phyloP scores from a whole-genome alignment of 1,140 invertebrate genomes.

The Drosophila hydei region DNA sequence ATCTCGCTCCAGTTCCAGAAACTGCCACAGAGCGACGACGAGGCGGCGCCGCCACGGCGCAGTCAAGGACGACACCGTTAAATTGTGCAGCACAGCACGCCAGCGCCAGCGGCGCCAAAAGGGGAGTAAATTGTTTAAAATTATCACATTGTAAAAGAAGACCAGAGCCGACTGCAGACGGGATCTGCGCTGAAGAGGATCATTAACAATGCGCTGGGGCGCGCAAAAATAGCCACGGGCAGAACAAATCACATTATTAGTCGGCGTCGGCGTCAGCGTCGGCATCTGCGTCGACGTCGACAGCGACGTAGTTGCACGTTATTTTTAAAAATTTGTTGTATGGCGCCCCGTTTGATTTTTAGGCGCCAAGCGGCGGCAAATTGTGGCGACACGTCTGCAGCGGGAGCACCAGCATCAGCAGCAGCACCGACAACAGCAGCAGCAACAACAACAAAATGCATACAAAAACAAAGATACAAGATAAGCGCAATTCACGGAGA shows the following conservation, averaged over 20 bases:
- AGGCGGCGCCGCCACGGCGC: constrained; percentile 20
- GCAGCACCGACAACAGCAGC: constrained; percentile 40
- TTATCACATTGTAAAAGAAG: constrained; percentile 75
- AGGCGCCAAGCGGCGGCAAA: constrained; percentile 79
- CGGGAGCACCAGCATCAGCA: constrained; percentile 62
- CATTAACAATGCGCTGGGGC: constrained; percentile 29
- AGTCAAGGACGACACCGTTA: constrained; percentile 78
- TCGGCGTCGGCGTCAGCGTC: constrained; percentile 17
- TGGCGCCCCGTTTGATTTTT: constrained; percentile 77
- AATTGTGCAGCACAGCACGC: constrained; percentile 28
- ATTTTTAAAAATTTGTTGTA: constrained; percentile 62
- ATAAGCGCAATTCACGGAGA: constrained; percentile 62
- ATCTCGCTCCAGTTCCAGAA: constrained; percentile 29
- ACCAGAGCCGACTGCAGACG: constrained; percentile 7
- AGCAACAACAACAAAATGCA: constrained; percentile 1
- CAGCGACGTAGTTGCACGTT: constrained; percentile 62
- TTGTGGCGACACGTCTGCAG: constrained; percentile 83
- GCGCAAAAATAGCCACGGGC: constrained; percentile 57
- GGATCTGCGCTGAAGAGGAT: constrained; percentile 22
- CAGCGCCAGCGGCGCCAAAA: constrained; percentile 49
- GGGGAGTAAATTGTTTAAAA: constrained; percentile 76
- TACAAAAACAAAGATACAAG: constrained; percentile 61
- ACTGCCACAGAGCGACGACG: constrained; percentile 12
- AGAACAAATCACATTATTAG: constrained; percentile 78
- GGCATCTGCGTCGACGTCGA: neutral